These are phyloP conservation scores for Henricia sp. DNA, from an alignment of 53 echinoderm and acorn worm genomes.

Conservation along the genomic window DNA sequence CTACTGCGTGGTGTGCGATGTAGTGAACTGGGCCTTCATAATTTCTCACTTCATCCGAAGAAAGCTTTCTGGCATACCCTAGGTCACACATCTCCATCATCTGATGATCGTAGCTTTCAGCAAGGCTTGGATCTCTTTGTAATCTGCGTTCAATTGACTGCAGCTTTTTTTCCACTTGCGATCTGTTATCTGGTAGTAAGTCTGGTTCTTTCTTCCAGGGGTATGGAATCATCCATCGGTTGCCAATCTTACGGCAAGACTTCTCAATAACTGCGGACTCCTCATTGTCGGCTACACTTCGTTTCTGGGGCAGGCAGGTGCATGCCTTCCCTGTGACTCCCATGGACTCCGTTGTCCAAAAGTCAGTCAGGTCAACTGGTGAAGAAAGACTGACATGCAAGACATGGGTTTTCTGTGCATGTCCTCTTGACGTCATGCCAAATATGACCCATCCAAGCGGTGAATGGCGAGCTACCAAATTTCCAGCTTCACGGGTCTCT, in stretches of 20 bases:
- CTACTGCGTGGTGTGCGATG: background rate
- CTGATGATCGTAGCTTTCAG: constrained; percentile 60
- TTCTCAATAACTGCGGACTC: constrained; percentile 52
- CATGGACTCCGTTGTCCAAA: constrained; percentile 58
- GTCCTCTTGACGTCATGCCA: constrained; percentile 18
- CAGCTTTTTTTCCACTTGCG: constrained; percentile 59
- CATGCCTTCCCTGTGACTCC: constrained; percentile 40
- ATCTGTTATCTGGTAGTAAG: constrained; percentile 67
- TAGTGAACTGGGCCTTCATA: constrained; percentile 20
- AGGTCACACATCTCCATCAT: constrained; percentile 70
- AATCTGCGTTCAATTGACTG: constrained; percentile 61
- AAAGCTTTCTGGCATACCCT: constrained; percentile 68
- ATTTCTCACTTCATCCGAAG: constrained; percentile 34
- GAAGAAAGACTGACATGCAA: constrained; percentile 46
- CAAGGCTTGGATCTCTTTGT: constrained; percentile 55
- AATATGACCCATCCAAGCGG: constrained; percentile 68
- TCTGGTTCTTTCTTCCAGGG: constrained; percentile 71
- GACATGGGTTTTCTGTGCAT: background rate
- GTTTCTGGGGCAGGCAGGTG: constrained; percentile 32
- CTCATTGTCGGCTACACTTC: constrained; percentile 29
- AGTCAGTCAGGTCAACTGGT: constrained; percentile 57
- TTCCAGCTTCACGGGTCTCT: constrained; percentile 21
- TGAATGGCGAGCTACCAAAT: constrained; percentile 53
- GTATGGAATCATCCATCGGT: constrained; percentile 69
- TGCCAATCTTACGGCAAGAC: constrained; percentile 58